Conservation (phyloP, 2,888 invertebrate genomes). For the Andrena camellia region DNA sequence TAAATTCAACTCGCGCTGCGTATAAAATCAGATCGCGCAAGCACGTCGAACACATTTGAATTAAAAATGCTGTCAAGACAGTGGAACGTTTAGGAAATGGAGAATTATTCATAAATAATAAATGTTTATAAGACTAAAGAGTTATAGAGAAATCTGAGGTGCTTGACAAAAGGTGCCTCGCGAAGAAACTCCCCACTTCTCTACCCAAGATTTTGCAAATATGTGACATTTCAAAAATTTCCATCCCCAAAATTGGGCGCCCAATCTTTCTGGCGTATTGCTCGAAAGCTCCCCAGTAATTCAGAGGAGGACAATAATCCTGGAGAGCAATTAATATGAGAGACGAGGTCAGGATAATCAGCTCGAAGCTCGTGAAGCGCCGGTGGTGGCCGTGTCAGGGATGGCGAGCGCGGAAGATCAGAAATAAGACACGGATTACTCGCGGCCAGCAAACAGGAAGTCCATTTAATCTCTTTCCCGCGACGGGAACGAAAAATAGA, state of each 20-base stretch:
- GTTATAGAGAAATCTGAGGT: too few relatives aligned
- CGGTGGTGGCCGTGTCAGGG: not conserved
- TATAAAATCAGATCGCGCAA: not conserved
- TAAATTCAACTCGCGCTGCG: not conserved
- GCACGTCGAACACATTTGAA: not conserved
- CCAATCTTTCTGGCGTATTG: not conserved
- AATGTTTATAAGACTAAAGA: too few relatives aligned
- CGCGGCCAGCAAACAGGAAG: slow-evolving; percentile 40
- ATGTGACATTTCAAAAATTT: too few relatives aligned
- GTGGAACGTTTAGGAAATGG: too few relatives aligned
- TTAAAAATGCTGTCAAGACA: too few relatives aligned
- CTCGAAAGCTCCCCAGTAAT: too few relatives aligned
- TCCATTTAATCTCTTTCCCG: slow-evolving; percentile 50
- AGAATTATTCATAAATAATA: too few relatives aligned
- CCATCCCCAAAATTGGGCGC: not conserved
- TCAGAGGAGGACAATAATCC: not conserved
- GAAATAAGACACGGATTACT: slow-evolving; percentile 34
- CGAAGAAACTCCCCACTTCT: not conserved
- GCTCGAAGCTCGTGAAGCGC: not conserved
- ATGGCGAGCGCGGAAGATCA: slow-evolving; percentile 9
- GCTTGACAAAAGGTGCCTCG: too few relatives aligned
- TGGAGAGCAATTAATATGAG: slow-evolving; percentile 18
- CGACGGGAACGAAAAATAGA: slow-evolving; percentile 26
- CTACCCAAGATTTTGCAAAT: not conserved
- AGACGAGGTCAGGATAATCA: slow-evolving; percentile 8